Conservation (phyloP, 2,797 vertebrate genomes). For the Philypnodon macrostomus region DNA sequence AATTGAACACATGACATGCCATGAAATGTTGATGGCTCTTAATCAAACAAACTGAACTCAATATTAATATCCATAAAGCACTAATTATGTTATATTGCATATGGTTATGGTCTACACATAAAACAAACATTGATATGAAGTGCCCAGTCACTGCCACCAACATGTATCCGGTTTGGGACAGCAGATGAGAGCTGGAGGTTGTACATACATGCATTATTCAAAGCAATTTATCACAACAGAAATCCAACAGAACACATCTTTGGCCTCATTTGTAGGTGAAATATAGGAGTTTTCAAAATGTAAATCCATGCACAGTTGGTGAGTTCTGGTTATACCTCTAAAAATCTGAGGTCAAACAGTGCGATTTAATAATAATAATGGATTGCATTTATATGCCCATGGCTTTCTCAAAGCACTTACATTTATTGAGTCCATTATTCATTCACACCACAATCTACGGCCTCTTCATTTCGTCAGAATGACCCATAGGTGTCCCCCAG, state of each 20-base stretch:
- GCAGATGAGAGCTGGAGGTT: constrained; percentile 67
- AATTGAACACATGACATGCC: not conserved
- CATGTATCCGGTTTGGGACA: constrained; percentile 38
- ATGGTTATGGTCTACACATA: not conserved
- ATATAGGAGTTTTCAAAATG: constrained; percentile 57
- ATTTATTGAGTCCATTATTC: too few relatives aligned
- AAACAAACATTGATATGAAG: constrained; percentile 25
- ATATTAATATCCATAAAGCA: not conserved
- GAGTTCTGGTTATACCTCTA: constrained; percentile 60
- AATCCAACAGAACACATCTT: constrained; percentile 54
- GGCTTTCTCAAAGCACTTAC: too few relatives aligned
- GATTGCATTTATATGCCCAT: too few relatives aligned
- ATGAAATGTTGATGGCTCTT: not conserved
- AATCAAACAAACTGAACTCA: not conserved
- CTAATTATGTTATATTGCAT: not conserved
- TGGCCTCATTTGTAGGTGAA: constrained; percentile 55
- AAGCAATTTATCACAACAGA: constrained; percentile 62
- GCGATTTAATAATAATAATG: too few relatives aligned
- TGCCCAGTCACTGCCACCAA: constrained; percentile 14
- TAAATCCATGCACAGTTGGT: constrained; percentile 48
- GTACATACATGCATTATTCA: constrained; percentile 68
- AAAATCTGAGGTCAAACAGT: too few relatives aligned
- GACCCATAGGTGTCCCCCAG: too few relatives aligned
- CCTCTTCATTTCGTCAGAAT: too few relatives aligned
- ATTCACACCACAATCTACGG: too few relatives aligned